Percentiles rank a stretch among this genome's conserved stretches.
Conservation (phyloP, 2,797 vertebrate genomes). For the Fundulus diaphanus region DNA sequence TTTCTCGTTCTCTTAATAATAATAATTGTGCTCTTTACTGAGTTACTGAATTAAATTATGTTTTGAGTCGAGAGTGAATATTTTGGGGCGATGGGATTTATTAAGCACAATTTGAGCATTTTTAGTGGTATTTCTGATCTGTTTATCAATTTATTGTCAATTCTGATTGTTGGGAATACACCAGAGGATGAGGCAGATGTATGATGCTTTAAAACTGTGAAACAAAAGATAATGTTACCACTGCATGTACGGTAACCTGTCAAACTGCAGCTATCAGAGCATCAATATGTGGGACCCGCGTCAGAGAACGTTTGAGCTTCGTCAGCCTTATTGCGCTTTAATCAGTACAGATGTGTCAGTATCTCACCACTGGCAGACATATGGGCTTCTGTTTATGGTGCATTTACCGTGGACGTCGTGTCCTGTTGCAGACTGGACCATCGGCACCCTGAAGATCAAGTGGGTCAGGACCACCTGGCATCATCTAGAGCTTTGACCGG, state of each 20-base stretch:
- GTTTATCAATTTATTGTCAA: not conserved
- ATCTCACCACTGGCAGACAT: conserved; percentile 13
- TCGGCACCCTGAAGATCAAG: conserved; percentile 38
- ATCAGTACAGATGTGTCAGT: conserved; percentile 17
- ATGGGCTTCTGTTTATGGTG: not conserved
- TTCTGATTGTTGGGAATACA: not conserved
- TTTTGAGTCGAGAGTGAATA: not conserved
- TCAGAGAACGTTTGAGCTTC: conserved; percentile 23
- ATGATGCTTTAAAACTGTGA: not conserved
- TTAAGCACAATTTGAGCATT: not conserved
- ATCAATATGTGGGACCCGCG: conserved; percentile 20
- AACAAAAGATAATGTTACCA: not conserved
- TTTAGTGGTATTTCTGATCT: not conserved
- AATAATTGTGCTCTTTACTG: not conserved
- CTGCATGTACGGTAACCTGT: not conserved
- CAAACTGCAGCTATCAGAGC: conserved; percentile 6
- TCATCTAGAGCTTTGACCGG: conserved; percentile 11
- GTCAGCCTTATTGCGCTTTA: conserved; percentile 29
- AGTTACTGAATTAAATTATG: not conserved
- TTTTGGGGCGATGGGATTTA: not conserved
- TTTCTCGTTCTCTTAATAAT: not conserved
- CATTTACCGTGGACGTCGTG: conserved; percentile 14
- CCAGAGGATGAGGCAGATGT: not conserved
- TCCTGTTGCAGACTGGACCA: conserved; percentile 49
- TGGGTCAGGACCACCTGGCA: conserved; percentile 38